Conservation (phyloP, 2,113 vertebrate genomes). For the Pomatorhinus ruficollis region DNA sequence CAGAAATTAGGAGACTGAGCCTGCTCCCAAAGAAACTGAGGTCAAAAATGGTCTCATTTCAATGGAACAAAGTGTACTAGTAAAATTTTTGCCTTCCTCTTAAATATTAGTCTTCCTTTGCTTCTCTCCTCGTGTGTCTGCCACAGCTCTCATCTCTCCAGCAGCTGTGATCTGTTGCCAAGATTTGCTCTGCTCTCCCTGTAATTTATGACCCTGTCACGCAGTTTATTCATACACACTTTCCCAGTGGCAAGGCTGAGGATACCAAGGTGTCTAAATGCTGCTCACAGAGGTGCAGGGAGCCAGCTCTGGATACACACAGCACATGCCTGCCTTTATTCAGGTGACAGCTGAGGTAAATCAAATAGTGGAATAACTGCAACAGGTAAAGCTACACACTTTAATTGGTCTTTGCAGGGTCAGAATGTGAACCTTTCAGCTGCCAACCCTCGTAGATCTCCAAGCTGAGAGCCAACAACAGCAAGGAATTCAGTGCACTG, state of each 20-base stretch:
- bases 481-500: not conserved
- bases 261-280: not conserved
- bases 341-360: not conserved
- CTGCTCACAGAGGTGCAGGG: not conserved
- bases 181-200: not conserved
- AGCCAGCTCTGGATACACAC: not conserved
- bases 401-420: not conserved
- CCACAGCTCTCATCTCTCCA: conserved; percentile 16
- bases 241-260: not conserved
- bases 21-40: not conserved
- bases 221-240: not conserved
- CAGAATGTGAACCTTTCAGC: not conserved
- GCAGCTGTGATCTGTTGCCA: conserved; percentile 48
- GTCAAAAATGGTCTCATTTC: conserved; percentile 7
- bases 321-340: not conserved
- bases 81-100: conserved; percentile 25
- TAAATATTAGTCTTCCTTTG: conserved; percentile 41
- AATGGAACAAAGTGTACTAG: not conserved
- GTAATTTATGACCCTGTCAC: conserved; percentile 46
- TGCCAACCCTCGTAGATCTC: not conserved
- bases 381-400: not conserved
- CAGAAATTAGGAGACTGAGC: not conserved
- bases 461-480: not conserved
- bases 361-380: not conserved
- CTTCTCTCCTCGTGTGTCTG: conserved; percentile 31